Base-by-base conservation (phyloP, 92 coral and sea anemone species). In the Galaxea fascicularis region DNA sequence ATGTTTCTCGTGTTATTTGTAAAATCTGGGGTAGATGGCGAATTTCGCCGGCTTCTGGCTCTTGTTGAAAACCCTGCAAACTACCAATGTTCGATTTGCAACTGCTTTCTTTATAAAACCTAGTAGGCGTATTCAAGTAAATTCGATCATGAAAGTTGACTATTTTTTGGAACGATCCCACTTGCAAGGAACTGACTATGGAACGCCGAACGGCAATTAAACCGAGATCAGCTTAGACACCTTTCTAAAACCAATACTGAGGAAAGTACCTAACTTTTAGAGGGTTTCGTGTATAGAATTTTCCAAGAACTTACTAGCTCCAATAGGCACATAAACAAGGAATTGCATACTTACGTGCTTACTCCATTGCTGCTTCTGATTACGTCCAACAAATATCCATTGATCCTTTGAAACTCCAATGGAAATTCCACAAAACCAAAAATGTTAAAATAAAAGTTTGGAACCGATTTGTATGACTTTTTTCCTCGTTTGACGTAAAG, bases 401-500 rank as follows among this genome's bases (percentile, higher is more conserved):
- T 79, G 51, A 20, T 60, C 20, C 72, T 78, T 24, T 64, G 74
- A 70, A 79, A 79, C 26, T 35, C 73, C 12, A 24, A 29, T 54
- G 86, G 66, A 26, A 82, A 82, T 54, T 82, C 70, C 51, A 82
- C 78, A 35, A 82, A 82, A 53, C 79, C 77, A 41, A 71, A 82
- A 27, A 82, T 70, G 5, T 31, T n/a, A 26, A 58, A 82, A 17
- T 27, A 82, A 54, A 82, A 24, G 53, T 82, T 71, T 54, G 86
- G 45, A 8, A 69, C 41, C 1, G 78, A 70, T 31, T 17, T 53
- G 59, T 82, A 82, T 10, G 46, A 25, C 21, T 82, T 82, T 15
- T 71, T 79, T 25, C 58, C 86, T 22, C 28, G 56, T 58, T 70
- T 82, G 52, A 82, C 35, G 57, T 82, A 68, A 10, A 71, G 56